A percentile compares a stretch with the other conserved stretches of the same genome.
Conservation (phyloP, 2,113 vertebrate genomes). For the Ictidomys tridecemlineatus region DNA sequence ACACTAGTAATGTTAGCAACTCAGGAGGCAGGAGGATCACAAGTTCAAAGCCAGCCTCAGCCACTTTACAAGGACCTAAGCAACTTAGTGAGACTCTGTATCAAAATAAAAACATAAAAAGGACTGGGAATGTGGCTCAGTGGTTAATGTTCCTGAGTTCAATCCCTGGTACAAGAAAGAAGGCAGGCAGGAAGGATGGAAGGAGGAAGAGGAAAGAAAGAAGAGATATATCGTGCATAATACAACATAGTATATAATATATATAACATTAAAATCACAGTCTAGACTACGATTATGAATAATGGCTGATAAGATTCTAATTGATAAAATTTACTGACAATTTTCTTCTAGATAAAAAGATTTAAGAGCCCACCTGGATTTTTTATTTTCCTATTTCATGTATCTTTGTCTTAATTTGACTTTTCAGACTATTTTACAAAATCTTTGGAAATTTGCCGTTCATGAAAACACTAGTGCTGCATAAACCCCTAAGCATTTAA, state of each 20-base stretch:
- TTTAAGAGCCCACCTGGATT: neutral
- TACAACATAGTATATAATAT: neutral
- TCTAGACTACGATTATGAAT: neutral
- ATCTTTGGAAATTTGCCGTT: neutral
- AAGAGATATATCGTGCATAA: too few relatives aligned
- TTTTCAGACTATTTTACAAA: neutral
- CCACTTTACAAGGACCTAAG: too few relatives aligned
- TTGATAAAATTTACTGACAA: neutral
- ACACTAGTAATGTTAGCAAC: too few relatives aligned
- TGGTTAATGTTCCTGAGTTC: too few relatives aligned
- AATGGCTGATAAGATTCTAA: neutral
- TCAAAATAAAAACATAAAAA: too few relatives aligned
- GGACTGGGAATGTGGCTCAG: too few relatives aligned
- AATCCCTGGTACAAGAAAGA: too few relatives aligned
- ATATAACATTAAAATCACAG: neutral
- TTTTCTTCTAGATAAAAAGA: neutral
- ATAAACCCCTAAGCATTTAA: neutral
- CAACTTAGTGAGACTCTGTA: too few relatives aligned
- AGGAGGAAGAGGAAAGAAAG: too few relatives aligned
- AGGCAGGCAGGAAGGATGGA: too few relatives aligned
- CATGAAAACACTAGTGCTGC: neutral
- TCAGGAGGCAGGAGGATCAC: too few relatives aligned
- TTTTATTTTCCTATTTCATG: conserved; percentile 25
- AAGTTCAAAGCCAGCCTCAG: too few relatives aligned
- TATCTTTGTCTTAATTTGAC: neutral